Evolutionary conservation across 2,797 vertebrate species (phyloP).

Genomic region (Knipowitschia caucasica): DNA sequence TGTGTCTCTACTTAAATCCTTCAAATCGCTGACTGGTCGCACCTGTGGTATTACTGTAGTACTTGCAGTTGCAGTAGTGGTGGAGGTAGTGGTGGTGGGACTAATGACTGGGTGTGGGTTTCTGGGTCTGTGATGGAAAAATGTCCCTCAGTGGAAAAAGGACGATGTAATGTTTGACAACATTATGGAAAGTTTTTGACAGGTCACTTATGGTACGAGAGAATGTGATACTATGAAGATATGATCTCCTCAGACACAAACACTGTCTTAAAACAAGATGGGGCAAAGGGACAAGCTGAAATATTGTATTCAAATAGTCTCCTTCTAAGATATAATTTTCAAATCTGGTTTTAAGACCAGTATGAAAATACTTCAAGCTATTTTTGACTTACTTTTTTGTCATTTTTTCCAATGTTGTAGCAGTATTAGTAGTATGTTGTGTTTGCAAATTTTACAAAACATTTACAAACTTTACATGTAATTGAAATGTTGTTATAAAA

Average conservation of each 20-base stretch:
- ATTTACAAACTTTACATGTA: too few relatives aligned
- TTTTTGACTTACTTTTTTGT: too few relatives aligned
- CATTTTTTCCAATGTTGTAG: too few relatives aligned
- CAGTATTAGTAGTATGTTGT: too few relatives aligned
- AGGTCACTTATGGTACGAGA: not conserved
- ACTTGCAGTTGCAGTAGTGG: not conserved
- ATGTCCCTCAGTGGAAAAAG: slow-evolving; percentile 29
- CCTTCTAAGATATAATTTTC: too few relatives aligned
- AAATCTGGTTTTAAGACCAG: too few relatives aligned
- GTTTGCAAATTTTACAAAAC: too few relatives aligned
- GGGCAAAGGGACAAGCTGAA: too few relatives aligned
- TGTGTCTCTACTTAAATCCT: not conserved
- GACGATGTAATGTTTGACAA: slow-evolving; percentile 2
- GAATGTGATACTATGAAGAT: not conserved
- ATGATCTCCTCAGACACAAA: not conserved
- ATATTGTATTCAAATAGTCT: too few relatives aligned
- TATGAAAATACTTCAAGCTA: too few relatives aligned
- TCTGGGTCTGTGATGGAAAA: slow-evolving; percentile 11
- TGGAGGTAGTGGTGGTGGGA: not conserved
- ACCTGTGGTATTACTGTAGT: not conserved
- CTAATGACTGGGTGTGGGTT: not conserved
- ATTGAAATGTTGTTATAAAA: too few relatives aligned
- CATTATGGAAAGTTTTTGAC: slow-evolving; percentile 8
- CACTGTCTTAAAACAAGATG: too few relatives aligned
- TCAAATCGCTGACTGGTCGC: not conserved